phyloP scores from a whole-genome alignment of 2,113 vertebrate species.

The Periophthalmodon schlosseri region DNA sequence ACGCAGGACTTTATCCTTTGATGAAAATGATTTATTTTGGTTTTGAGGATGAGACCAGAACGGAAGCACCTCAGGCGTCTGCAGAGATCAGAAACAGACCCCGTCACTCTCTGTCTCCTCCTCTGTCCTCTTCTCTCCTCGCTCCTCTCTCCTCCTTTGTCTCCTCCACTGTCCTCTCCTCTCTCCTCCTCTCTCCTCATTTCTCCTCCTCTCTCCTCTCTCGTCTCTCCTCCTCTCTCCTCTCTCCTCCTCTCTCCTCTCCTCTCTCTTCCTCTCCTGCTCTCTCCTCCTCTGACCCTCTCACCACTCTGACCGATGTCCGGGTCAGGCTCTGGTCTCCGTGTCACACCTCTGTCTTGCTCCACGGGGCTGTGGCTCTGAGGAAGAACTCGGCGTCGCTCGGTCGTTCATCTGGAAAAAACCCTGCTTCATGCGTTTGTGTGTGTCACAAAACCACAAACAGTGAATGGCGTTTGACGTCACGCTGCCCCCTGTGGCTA shows the following conservation, averaged over 20 bases:
- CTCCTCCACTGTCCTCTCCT: too few relatives aligned
- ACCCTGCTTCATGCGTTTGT: constrained; percentile 62
- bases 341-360: constrained; percentile 71
- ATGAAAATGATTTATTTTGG: constrained; percentile 57
- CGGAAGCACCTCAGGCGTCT: constrained; percentile 56
- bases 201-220: not conserved
- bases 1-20: constrained; percentile 47
- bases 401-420: constrained; percentile 69
- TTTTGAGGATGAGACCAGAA: constrained; percentile 50
- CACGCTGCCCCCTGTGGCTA: constrained; percentile 64
- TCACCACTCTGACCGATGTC: constrained; percentile 59
- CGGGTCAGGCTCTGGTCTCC: constrained; percentile 64
- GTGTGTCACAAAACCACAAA: constrained; percentile 56
- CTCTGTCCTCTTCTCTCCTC: too few relatives aligned
- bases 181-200: too few relatives aligned
- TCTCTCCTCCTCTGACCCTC: constrained; percentile 24
- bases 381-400: constrained; percentile 68
- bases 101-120: constrained; percentile 41
- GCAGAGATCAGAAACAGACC: constrained; percentile 64
- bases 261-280: constrained; percentile 41
- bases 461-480: constrained; percentile 67
- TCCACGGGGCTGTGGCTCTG: constrained; percentile 70
- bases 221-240: constrained; percentile 36
- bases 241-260: not conserved
- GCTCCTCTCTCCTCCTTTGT: constrained; percentile 5